A percentile compares a stretch with the other conserved stretches of the same genome.
Conservation (phyloP, 2,797 vertebrate species). For the Tapirus indicus region DNA sequence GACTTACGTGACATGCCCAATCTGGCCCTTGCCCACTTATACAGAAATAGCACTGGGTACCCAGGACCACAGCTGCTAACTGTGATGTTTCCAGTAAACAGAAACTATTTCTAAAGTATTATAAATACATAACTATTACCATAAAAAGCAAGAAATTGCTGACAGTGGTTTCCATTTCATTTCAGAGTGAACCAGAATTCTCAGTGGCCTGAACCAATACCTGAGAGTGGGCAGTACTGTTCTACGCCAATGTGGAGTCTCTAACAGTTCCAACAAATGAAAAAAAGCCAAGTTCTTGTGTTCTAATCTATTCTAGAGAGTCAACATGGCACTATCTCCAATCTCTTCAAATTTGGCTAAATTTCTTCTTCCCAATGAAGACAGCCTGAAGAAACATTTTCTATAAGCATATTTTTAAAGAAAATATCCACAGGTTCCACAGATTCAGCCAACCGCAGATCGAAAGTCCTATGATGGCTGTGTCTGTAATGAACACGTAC, state of each 20-base stretch:
- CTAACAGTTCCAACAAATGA: background rate
- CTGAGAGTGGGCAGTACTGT: background rate
- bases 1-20: background rate
- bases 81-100: background rate
- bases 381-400: background rate
- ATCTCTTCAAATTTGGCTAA: slow-evolving; percentile 23
- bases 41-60: background rate
- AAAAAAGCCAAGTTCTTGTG: background rate
- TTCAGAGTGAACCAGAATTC: background rate
- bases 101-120: slow-evolving; percentile 8
- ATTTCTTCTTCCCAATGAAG: slow-evolving; percentile 33
- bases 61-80: background rate
- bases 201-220: background rate
- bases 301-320: background rate
- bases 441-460: too few species aligned
- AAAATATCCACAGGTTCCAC: background rate
- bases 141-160: slow-evolving; percentile 18
- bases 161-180: slow-evolving; percentile 10
- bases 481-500: too few species aligned
- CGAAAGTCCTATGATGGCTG: too few species aligned
- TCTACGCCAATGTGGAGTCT: background rate
- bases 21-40: background rate
- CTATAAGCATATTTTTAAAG: slow-evolving; percentile 37
- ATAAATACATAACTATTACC: background rate
- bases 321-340: background rate